Conservation (phyloP, 2,888 invertebrate genomes). For the Philonicus albiceps region DNA sequence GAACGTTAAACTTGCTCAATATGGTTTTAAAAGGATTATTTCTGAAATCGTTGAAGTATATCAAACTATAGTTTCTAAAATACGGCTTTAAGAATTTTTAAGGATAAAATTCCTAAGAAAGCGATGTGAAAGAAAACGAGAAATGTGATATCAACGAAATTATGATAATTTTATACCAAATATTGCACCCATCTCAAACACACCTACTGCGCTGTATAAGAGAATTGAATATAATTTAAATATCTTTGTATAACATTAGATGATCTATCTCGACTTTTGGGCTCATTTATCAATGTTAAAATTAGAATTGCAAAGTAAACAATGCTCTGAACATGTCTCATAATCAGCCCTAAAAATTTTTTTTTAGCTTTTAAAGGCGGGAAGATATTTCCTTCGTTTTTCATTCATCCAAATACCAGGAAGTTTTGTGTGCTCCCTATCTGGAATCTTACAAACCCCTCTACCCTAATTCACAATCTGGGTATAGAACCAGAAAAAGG, state of each 20-base stretch:
- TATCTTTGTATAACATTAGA: background rate
- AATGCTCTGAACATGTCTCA: background rate
- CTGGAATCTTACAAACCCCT: background rate
- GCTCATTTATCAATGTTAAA: background rate
- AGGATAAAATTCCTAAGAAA: background rate
- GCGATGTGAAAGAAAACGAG: background rate
- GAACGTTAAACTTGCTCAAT: no score
- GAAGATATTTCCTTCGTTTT: background rate
- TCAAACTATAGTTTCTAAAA: no score
- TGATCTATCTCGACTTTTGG: background rate
- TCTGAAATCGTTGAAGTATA: no score
- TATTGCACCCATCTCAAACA: background rate
- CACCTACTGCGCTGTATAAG: background rate
- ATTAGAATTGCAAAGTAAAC: background rate
- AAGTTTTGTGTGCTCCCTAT: background rate
- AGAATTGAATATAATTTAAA: background rate
- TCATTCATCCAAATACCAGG: background rate
- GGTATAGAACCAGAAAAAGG: background rate
- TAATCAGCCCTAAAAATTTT: background rate
- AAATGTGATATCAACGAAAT: background rate
- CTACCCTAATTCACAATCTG: background rate
- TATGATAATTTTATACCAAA: background rate
- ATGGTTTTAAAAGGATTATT: no score
- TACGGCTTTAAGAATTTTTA: background rate
- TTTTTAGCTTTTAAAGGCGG: background rate